Evolutionary conservation across 2,888 invertebrate species (phyloP).

Genomic region (Tribolium freemani): DNA sequence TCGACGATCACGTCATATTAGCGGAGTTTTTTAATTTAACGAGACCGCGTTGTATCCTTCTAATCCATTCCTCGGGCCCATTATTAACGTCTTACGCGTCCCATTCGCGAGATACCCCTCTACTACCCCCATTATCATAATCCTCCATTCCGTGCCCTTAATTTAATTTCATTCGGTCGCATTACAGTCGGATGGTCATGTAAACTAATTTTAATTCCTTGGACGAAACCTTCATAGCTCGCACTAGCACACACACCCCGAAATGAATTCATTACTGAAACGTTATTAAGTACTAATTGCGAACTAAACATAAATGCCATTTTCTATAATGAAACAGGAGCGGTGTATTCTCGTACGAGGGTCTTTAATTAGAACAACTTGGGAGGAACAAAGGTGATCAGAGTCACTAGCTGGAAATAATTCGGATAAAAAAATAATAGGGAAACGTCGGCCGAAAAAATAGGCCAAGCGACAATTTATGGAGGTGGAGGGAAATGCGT

Average conservation of each 20-base stretch:
- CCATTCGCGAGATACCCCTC: constrained; percentile 21
- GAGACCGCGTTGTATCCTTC: background rate
- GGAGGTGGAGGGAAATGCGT: background rate
- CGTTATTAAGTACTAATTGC: constrained; percentile 37
- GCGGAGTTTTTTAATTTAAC: constrained; percentile 18
- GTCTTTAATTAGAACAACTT: constrained; percentile 7
- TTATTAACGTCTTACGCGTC: constrained; percentile 25
- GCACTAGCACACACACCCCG: constrained; percentile 2
- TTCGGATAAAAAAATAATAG: background rate
- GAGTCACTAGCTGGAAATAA: constrained; percentile 3
- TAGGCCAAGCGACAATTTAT: background rate
- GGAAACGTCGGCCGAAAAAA: constrained; percentile 1
- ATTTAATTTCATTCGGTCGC: constrained; percentile 36
- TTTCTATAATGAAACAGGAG: constrained; percentile 12
- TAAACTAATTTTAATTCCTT: constrained; percentile 36
- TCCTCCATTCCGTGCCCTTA: constrained; percentile 27
- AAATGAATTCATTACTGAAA: constrained; percentile 34
- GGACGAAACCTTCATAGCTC: constrained; percentile 16
- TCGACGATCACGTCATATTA: constrained; percentile 16
- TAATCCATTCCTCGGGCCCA: constrained; percentile 4
- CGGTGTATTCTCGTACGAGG: constrained; percentile 5
- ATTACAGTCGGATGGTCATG: constrained; percentile 32
- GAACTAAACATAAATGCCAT: constrained; percentile 27
- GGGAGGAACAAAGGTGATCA: constrained; percentile 23
- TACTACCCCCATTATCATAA: constrained; percentile 29